Evolutionary conservation across 2,888 invertebrate species (phyloP).

Genomic region (Carterocephalus palaemon): DNA sequence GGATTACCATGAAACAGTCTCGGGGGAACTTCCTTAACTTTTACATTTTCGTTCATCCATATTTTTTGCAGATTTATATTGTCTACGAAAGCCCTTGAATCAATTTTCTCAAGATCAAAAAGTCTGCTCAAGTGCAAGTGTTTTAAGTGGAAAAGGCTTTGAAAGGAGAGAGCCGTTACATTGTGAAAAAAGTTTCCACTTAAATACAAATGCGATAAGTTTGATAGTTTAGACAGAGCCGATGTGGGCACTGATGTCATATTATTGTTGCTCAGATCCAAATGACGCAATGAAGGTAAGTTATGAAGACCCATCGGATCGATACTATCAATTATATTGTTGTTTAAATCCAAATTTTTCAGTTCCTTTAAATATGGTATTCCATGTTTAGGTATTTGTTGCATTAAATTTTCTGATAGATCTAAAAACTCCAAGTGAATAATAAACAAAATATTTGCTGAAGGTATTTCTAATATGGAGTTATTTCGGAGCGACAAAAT

Average conservation of each 20-base stretch:
- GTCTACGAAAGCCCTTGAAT: slow-evolving; percentile 89
- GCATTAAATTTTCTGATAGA: slow-evolving; percentile 88
- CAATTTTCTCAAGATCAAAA: slow-evolving; percentile 83
- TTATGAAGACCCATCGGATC: slow-evolving; percentile 86
- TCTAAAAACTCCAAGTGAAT: slow-evolving; percentile 85
- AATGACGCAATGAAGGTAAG: slow-evolving; percentile 83
- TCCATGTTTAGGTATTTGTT: slow-evolving; percentile 84
- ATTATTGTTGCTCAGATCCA: slow-evolving; percentile 90
- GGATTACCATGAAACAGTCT: slow-evolving; percentile 91
- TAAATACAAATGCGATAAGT: slow-evolving; percentile 86
- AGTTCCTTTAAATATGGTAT: slow-evolving; percentile 86
- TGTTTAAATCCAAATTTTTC: slow-evolving; percentile 83
- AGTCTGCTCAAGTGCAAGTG: slow-evolving; percentile 85
- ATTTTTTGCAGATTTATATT: slow-evolving; percentile 89
- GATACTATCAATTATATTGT: slow-evolving; percentile 86
- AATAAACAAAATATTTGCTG: slow-evolving; percentile 82
- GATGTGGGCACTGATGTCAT: slow-evolving; percentile 87
- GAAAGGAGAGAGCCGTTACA: slow-evolving; percentile 87
- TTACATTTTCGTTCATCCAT: slow-evolving; percentile 87
- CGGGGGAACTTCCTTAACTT: slow-evolving; percentile 85
- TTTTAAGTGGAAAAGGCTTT: slow-evolving; percentile 89
- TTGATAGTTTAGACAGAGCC: slow-evolving; percentile 86
- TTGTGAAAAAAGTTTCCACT: slow-evolving; percentile 88
- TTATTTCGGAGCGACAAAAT: slow-evolving; percentile 88
- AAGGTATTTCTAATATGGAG: slow-evolving; percentile 87